These are phyloP conservation scores for Taphrorychus bicolor DNA, from an alignment of 2,888 invertebrate species.

Conservation along the genomic window DNA sequence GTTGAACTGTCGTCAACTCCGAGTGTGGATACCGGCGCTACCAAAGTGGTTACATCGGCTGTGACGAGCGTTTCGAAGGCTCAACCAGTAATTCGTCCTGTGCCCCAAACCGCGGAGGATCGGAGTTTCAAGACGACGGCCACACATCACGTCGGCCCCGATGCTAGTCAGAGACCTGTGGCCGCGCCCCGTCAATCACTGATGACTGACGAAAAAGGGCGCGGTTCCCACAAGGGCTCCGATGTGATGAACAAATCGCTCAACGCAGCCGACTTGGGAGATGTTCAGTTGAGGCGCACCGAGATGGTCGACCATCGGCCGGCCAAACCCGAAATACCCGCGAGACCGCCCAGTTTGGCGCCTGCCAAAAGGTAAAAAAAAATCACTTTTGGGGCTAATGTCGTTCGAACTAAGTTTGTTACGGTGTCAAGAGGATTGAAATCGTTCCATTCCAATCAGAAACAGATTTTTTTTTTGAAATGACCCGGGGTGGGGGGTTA, in stretches of 20 bases:
- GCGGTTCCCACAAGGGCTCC: conserved; percentile 36
- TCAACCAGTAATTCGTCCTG: conserved; percentile 22
- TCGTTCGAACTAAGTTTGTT: too few species aligned
- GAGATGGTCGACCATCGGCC: conserved; percentile 58
- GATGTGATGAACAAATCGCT: conserved; percentile 34
- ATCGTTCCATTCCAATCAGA: too few species aligned
- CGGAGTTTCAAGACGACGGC: conserved; percentile 42
- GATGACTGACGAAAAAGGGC: conserved; percentile 1
- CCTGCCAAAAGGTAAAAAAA: conserved; percentile 35
- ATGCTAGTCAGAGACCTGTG: conserved; percentile 56
- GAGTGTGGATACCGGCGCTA: conserved; percentile 53
- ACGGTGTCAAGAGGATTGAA: too few species aligned
- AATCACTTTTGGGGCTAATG: too few species aligned
- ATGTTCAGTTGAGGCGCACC: conserved; percentile 64
- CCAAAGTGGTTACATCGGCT: conserved; percentile 43
- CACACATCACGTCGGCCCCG: conserved; percentile 46
- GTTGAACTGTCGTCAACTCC: conserved; percentile 5
- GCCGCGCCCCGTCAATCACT: conserved; percentile 61
- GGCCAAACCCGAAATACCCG: conserved; percentile 81
- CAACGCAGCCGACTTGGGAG: conserved; percentile 39
- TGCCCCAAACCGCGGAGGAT: conserved; percentile 24
- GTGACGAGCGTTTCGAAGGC: conserved; percentile 25
- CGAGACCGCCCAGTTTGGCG: conserved; percentile 75
- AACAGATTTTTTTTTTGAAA: too few species aligned
- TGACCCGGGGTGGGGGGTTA: too few species aligned